Base-by-base conservation (phyloP, 1,140 invertebrate genomes). In the Hyposmocoma kahamanoa region DNA sequence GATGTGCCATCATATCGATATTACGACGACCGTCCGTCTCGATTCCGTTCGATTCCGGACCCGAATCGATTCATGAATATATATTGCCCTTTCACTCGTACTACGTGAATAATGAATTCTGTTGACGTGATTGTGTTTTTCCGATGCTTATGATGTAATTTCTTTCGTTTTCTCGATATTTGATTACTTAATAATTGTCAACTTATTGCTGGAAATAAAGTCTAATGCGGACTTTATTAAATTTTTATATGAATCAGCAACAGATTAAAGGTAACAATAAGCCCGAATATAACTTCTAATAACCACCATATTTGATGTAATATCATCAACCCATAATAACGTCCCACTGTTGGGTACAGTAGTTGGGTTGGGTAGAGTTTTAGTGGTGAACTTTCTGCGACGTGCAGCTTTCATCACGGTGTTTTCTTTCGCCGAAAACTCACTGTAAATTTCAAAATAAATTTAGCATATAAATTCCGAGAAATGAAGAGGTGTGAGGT, bases 1-100 rank as follows among this genome's bases (percentile, higher is more conserved):
- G 56, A 68, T 68, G 62, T 34, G 56, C 53, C 42, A 65, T 68
- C 59, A 62, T 62, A 59, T 61, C 50, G 56, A 55, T 58, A 61
- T 65, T 59, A 67, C 51, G 51, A 42, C 22, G 55, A 52, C 11
- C 32, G 55, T 56, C 47, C 53, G 53, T 59, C 49, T 59, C 51
- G 51, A 59, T 56, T 45, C 46, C 52, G 45, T 50, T 57, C 55
- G 56, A 53, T 55, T 48, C 38, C 43, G 17, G 43, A 38, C 41
- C 42, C 28, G 47, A 57, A 64, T 62, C 61, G 61, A 62, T 64
- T 67, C 67, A 71, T 71, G 67, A 71, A 71, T 71, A 67, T 59
- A 67, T 61, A 71, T 59, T 53, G 56, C 36, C 44, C 30, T 48
- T 53, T 32, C 50, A 50, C 38, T 50, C 47, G 42, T 20, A 49